phyloP scores from a whole-genome alignment of 2,797 vertebrate species.

The Lindbergichthys nudifrons region DNA sequence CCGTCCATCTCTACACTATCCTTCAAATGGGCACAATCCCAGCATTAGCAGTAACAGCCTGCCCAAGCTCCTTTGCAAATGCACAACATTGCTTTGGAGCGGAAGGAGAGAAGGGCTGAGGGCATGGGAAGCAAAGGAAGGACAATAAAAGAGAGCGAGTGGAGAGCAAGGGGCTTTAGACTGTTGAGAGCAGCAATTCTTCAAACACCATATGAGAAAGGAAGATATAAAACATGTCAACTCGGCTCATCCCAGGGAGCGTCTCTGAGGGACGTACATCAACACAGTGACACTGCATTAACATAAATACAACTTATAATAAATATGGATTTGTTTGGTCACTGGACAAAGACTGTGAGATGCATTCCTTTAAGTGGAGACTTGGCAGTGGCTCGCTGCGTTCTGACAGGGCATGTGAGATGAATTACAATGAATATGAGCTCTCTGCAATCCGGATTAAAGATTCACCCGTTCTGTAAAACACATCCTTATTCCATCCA shows the following conservation, averaged over 20 bases:
- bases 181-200: conserved; percentile 35
- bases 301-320: conserved; percentile 48
- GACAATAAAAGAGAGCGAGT: conserved; percentile 48
- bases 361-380: conserved; percentile 66
- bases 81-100: conserved; percentile 61
- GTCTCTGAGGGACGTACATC: conserved; percentile 22
- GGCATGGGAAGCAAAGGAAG: conserved; percentile 62
- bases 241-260: background rate
- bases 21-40: conserved; percentile 64
- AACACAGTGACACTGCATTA: conserved; percentile 38
- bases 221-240: conserved; percentile 31
- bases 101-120: conserved; percentile 32
- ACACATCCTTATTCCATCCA: conserved; percentile 43
- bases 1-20: conserved; percentile 61
- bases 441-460: conserved; percentile 68
- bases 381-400: conserved; percentile 62
- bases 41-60: conserved; percentile 64
- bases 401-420: conserved; percentile 65
- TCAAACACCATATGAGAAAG: conserved; percentile 19
- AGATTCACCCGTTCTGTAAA: conserved; percentile 56
- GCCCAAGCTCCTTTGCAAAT: conserved; percentile 64
- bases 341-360: conserved; percentile 39
- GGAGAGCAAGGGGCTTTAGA: conserved; percentile 35
- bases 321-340: conserved; percentile 24
- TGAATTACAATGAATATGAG: conserved; percentile 72